Evolutionary conservation across 92 coral and sea anemone genomes (phyloP).

Genomic region (Epizoanthus ramosus): DNA sequence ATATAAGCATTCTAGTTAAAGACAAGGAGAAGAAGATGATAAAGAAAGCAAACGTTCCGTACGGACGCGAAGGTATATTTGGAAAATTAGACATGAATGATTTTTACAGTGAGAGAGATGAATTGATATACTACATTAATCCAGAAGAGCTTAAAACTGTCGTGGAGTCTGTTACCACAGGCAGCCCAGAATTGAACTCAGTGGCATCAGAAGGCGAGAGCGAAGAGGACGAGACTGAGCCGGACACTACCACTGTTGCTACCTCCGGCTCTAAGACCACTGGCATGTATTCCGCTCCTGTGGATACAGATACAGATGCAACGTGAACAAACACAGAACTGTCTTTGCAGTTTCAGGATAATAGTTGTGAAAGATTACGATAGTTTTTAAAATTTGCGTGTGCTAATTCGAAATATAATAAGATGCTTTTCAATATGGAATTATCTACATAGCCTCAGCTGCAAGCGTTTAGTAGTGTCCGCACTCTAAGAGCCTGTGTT

Average conservation of each 20-base stretch:
- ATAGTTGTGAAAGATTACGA: no score
- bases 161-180: slow-evolving; percentile 48
- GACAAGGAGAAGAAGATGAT: slow-evolving; percentile 31
- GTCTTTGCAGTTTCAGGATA: no score
- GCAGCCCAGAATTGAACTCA: slow-evolving; percentile 4
- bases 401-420: no score
- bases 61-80: slow-evolving; percentile 68
- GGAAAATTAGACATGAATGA: slow-evolving; percentile 84
- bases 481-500: no score
- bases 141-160: slow-evolving; percentile 65
- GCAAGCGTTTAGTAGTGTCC: no score
- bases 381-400: no score
- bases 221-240: slow-evolving; percentile 8
- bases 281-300: not conserved
- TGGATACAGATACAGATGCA: not conserved
- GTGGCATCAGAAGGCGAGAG: slow-evolving; percentile 13
- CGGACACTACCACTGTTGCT: slow-evolving; percentile 8
- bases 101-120: slow-evolving; percentile 77
- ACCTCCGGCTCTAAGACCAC: slow-evolving; percentile 11
- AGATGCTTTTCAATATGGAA: no score
- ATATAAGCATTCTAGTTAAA: slow-evolving; percentile 33
- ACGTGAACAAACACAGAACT: no score
- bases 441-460: no score
- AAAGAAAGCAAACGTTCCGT: not conserved
- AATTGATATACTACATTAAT: slow-evolving; percentile 71